These are phyloP conservation scores for Dromius quadrimaculatus DNA, from an alignment of 2,888 invertebrate genomes.

Conservation along the genomic window DNA sequence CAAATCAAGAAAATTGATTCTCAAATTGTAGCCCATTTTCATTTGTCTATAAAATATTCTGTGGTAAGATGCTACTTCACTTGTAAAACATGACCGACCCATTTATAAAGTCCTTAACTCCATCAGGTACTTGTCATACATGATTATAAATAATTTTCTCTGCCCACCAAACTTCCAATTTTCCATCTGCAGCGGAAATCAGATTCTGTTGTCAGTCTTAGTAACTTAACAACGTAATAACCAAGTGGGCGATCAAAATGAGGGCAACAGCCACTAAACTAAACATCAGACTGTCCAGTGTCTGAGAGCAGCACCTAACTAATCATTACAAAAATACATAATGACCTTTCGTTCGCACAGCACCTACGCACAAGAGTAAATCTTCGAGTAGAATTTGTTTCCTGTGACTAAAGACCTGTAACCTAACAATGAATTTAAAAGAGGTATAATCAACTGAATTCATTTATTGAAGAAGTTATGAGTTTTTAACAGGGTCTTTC, in stretches of 20 bases:
- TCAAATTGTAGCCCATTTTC: too few relatives aligned
- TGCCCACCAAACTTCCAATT: neutral
- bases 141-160: too few relatives aligned
- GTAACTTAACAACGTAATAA: slow-evolving; percentile 33
- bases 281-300: neutral
- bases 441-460: slow-evolving; percentile 11
- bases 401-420: slow-evolving; percentile 12
- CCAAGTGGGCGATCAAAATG: slow-evolving; percentile 25
- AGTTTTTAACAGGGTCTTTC: too few relatives aligned
- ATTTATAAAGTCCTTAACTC: too few relatives aligned
- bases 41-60: too few relatives aligned
- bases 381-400: neutral
- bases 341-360: slow-evolving; percentile 29
- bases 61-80: too few relatives aligned
- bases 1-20: too few relatives aligned
- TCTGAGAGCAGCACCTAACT: neutral
- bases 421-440: neutral
- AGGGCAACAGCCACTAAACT: slow-evolving; percentile 35
- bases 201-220: slow-evolving; percentile 14
- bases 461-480: too few relatives aligned
- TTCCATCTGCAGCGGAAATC: slow-evolving; percentile 32
- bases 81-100: too few relatives aligned
- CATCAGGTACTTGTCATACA: too few relatives aligned
- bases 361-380: slow-evolving; percentile 13
- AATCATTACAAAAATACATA: slow-evolving; percentile 42